phyloP scores from a whole-genome alignment of 2,888 invertebrate genomes.

The Heteromyza rotundicornis region DNA sequence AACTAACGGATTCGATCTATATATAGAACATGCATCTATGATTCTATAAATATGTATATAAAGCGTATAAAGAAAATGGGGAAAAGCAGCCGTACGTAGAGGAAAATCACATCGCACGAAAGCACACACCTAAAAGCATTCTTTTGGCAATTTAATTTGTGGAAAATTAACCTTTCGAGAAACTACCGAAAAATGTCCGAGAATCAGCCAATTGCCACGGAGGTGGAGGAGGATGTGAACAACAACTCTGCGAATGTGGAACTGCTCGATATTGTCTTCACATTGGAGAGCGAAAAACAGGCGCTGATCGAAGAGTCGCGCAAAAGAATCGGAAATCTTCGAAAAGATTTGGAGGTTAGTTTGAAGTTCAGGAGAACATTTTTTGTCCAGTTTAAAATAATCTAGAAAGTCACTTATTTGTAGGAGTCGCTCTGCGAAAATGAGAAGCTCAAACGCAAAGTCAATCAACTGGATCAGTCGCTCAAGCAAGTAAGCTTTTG shows the following conservation, averaged over 20 bases:
- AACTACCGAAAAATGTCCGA: conserved; percentile 44
- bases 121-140: no score
- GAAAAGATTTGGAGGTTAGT: conserved; percentile 61
- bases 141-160: conserved; percentile 22
- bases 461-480: conserved; percentile 55
- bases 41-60: conserved; percentile 28
- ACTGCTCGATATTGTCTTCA: conserved; percentile 59
- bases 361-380: not conserved
- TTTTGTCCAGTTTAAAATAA: not conserved
- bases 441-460: conserved; percentile 55
- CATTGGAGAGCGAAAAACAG: conserved; percentile 61
- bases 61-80: not conserved
- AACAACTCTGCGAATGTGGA: conserved; percentile 44
- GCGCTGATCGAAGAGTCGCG: conserved; percentile 59
- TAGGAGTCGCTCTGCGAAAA: conserved; percentile 56
- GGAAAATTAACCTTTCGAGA: conserved; percentile 15
- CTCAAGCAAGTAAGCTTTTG: no score
- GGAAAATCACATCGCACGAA: conserved; percentile 20
- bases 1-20: no score
- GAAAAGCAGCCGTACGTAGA: conserved; percentile 13
- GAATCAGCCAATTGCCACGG: not conserved
- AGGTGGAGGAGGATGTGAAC: conserved; percentile 51
- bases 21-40: conserved; percentile 35
- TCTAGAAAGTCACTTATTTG: conserved; percentile 10
- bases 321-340: conserved; percentile 51